Percentiles rank a stretch among this genome's conserved stretches.
Evolutionary conservation across 2,113 vertebrate species (phyloP).

Genomic region (Perca fluviatilis): DNA sequence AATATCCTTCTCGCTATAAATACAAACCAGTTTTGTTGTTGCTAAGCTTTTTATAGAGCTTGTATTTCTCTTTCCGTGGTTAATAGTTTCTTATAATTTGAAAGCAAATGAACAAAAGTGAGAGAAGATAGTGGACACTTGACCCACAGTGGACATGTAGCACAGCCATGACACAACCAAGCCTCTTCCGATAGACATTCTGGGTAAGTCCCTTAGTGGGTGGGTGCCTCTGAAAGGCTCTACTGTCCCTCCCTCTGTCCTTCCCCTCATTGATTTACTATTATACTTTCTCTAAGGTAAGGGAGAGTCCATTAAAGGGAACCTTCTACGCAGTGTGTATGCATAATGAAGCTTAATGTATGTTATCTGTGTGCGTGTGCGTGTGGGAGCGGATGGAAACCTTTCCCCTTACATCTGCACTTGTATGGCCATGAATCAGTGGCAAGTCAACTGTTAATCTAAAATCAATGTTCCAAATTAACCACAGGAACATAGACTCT

Average conservation of each 20-base stretch:
- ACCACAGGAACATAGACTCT: conserved; percentile 70
- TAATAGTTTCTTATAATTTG: not conserved
- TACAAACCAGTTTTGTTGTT: not conserved
- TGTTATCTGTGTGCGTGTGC: conserved; percentile 13
- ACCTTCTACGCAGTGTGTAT: conserved; percentile 66
- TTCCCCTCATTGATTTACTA: conserved; percentile 86
- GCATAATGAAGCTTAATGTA: conserved; percentile 78
- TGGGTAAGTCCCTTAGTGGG: conserved; percentile 56
- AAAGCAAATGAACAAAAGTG: not conserved
- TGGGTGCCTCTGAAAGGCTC: conserved; percentile 56
- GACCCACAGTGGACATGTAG: not conserved
- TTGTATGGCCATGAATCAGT: conserved; percentile 74
- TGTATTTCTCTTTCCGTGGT: not conserved
- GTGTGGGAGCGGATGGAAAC: conserved; percentile 39
- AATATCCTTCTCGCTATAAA: not conserved
- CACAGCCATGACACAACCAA: not conserved
- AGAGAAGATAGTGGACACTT: not conserved
- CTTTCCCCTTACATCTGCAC: conserved; percentile 28
- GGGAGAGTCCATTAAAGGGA: conserved; percentile 84
- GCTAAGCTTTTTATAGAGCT: not conserved
- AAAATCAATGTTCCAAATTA: conserved; percentile 86
- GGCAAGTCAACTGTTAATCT: conserved; percentile 79
- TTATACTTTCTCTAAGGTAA: conserved; percentile 82
- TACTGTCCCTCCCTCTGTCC: conserved; percentile 73
- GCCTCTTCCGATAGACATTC: conserved; percentile 13